Percentiles rank a stretch among this genome's conserved stretches.
phyloP scores from a whole-genome alignment of 53 echinoderm and acorn worm species.

The Echinometra lucunter region DNA sequence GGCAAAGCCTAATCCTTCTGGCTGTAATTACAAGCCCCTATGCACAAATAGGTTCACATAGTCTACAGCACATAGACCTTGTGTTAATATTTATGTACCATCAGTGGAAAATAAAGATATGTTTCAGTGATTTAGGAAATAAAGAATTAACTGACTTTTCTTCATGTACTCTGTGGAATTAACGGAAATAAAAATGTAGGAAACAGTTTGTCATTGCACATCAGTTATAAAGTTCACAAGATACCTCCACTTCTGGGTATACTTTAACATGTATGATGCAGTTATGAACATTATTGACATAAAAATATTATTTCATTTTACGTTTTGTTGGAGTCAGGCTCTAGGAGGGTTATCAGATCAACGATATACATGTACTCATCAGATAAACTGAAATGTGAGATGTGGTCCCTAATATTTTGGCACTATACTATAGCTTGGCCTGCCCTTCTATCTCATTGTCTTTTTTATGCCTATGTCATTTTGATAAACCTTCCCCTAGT shows the following conservation, averaged over 20 bases:
- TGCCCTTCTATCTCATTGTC: no score
- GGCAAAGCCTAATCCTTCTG: conserved; percentile 34
- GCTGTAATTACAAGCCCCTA: conserved; percentile 56
- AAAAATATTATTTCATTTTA: no score
- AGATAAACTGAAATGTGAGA: no score
- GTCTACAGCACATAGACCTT: not conserved
- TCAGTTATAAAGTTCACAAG: not conserved
- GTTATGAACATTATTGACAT: no score
- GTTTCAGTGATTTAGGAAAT: not conserved
- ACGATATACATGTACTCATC: no score
- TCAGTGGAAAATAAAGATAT: not conserved
- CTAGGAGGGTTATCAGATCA: no score
- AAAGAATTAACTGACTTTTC: not conserved
- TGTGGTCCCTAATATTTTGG: no score
- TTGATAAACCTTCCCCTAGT: not conserved
- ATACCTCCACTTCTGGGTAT: no score
- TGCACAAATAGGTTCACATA: not conserved
- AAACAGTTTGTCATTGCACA: not conserved
- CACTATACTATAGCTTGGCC: no score
- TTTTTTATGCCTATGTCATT: no score
- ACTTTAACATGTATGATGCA: no score
- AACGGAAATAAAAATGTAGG: not conserved
- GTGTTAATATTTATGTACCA: not conserved
- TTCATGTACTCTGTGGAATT: not conserved
- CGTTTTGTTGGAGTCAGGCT: no score